Evolutionary conservation across 1,140 invertebrate species (phyloP), one percentile per base, ranked within the genome.

Genomic region (Polyergus mexicanus): DNA sequence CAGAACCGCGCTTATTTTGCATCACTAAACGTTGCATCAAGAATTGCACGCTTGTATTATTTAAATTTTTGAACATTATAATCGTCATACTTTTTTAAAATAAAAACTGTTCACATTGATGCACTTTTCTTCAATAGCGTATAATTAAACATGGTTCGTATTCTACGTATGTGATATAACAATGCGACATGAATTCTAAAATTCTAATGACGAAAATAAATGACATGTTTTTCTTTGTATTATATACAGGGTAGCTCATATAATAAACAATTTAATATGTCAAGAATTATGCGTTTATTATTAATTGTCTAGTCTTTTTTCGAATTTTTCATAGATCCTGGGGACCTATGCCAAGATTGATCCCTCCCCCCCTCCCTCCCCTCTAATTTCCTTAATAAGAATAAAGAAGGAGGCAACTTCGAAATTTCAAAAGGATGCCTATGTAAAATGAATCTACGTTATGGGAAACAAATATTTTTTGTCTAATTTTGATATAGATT

Each of bases 131-230:
- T 47, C 19, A 35, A 47, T 10, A 44, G 4, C 19, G 8, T 16
- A 16, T 6, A 47, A 51, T 65, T 22, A 78, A 22, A 32, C 11
- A 54, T 44, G 94, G 94, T 94, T 93, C 94, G 93, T 94, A 95
- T 95, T 95, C 94, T 94, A 92, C 91, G 91, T 93, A 92, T 84
- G 91, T 88, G 85, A 71, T 54, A 87, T 56, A 78, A 83, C 77
- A 28, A 84, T 86, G 68, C 47, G 35, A 32, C n/a, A 62, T 28
- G n/a, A 32, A 66, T 66, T 54, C 22, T 54, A 25, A 54, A 68
- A 54, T 74, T 44, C n/a, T 44, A 32, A 83, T 13, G 25, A 72
- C 38, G 38, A 60, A 62, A 32, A 60, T 72, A 60, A 74, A 72
- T 83, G 68, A 41, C 65, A 74, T 32, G 10, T 38, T 81, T 60